These are phyloP conservation scores for Stenchaetothrips biformis DNA, from an alignment of 2,888 invertebrate genomes.

Conservation along the genomic window DNA sequence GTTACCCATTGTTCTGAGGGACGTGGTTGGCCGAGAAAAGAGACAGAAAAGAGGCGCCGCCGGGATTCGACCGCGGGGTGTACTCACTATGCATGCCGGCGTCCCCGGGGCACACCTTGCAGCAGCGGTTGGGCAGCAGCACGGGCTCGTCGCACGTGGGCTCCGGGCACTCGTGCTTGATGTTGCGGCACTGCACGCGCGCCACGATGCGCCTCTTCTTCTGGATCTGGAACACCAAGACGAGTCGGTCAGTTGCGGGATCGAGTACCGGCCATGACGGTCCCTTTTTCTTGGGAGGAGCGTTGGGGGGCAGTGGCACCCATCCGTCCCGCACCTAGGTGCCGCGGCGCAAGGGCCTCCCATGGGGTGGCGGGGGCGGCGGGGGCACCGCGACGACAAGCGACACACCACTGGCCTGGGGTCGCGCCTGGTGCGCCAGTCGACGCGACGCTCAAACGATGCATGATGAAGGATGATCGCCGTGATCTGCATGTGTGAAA, in stretches of 20 bases:
- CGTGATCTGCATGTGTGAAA: too few relatives aligned
- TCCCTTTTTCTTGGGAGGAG: not conserved
- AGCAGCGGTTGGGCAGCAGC: slow-evolving; percentile 78
- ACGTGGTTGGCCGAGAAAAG: too few relatives aligned
- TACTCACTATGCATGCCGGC: slow-evolving; percentile 42
- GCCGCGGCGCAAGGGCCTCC: not conserved
- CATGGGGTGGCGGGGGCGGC: not conserved
- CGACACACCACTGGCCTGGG: not conserved
- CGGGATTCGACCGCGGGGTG: not conserved
- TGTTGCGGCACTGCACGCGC: slow-evolving; percentile 84
- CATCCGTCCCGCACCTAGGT: not conserved
- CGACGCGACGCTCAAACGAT: too few relatives aligned
- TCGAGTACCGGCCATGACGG: not conserved
- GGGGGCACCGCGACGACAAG: too few relatives aligned
- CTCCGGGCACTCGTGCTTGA: slow-evolving; percentile 87
- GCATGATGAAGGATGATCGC: too few relatives aligned
- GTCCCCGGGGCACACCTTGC: slow-evolving; percentile 86
- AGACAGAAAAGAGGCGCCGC: too few relatives aligned
- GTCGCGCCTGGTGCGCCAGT: not conserved
- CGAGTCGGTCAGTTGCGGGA: not conserved
- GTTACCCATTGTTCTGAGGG: too few relatives aligned
- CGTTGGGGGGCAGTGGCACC: not conserved
- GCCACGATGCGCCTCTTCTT: slow-evolving; percentile 83
- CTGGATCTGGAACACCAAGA: slow-evolving; percentile 62
- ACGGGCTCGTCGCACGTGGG: slow-evolving; percentile 82